Evolutionary conservation across 2,113 vertebrate genomes (phyloP).

Genomic region (Pygoscelis antarcticus): DNA sequence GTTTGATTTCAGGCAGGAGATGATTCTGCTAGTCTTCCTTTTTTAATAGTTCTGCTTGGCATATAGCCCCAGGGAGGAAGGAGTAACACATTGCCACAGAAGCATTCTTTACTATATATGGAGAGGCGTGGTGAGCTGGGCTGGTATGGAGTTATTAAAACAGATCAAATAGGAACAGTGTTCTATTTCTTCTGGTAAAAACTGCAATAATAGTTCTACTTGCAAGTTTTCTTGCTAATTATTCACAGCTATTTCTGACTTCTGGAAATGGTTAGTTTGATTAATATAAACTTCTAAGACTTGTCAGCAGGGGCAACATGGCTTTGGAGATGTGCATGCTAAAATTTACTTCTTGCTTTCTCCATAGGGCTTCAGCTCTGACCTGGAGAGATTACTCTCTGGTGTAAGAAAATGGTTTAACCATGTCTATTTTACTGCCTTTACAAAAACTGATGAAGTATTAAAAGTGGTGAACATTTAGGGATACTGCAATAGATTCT

Average conservation of each 20-base stretch:
- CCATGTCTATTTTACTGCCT: neutral
- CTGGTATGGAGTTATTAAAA: neutral
- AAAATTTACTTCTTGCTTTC: neutral
- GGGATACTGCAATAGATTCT: neutral
- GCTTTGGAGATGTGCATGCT: neutral
- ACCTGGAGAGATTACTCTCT: neutral
- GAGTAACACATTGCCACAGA: neutral
- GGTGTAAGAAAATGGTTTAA: neutral
- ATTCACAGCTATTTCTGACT: neutral
- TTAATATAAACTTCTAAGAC: neutral
- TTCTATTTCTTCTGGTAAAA: neutral
- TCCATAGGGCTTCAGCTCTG: neutral
- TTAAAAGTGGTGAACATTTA: neutral
- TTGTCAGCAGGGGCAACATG: neutral
- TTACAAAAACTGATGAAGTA: neutral
- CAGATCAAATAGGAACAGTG: neutral
- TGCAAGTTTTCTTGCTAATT: neutral
- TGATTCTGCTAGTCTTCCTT: neutral
- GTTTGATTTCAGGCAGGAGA: neutral
- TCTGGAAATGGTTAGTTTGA: neutral
- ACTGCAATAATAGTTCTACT: neutral
- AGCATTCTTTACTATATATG: slow-evolving; percentile 62
- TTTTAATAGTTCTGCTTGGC: neutral
- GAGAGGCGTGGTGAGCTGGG: neutral
- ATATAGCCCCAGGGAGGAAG: neutral